Evolutionary conservation across 2,888 invertebrate species (phyloP).

Genomic region (Trachelus tabidus): DNA sequence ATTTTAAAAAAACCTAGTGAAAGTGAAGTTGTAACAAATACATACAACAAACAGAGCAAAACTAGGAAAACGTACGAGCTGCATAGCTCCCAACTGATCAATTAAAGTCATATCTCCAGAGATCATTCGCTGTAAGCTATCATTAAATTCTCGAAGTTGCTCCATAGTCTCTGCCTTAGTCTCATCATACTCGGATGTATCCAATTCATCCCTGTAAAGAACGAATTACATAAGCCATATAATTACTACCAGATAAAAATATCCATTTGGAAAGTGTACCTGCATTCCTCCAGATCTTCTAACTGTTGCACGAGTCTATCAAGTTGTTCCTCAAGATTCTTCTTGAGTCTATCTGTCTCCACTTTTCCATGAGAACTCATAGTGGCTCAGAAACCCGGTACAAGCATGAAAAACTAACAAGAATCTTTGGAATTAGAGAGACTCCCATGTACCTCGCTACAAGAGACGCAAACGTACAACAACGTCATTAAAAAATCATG

Average conservation of each 20-base stretch:
- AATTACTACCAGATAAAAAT: background rate
- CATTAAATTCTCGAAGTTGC: conserved; percentile 77
- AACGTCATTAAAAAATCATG: too few relatives aligned
- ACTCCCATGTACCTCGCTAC: too few relatives aligned
- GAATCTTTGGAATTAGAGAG: too few relatives aligned
- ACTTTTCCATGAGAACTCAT: conserved; percentile 70
- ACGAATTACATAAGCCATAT: background rate
- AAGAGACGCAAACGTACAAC: too few relatives aligned
- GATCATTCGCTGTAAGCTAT: conserved; percentile 72
- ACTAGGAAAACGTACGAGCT: conserved; percentile 67
- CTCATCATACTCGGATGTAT: conserved; percentile 75
- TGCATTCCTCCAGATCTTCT: conserved; percentile 77
- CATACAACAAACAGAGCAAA: background rate
- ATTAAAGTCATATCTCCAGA: conserved; percentile 77
- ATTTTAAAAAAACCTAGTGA: conserved; percentile 12
- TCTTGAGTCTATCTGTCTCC: conserved; percentile 73
- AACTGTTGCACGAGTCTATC: conserved; percentile 77
- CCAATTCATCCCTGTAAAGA: conserved; percentile 71
- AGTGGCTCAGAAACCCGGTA: conserved; percentile 17
- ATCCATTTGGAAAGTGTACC: conserved; percentile 63
- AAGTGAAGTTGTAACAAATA: conserved; percentile 1
- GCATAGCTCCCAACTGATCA: conserved; percentile 74
- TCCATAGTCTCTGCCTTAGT: conserved; percentile 77
- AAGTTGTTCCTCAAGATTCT: conserved; percentile 76
- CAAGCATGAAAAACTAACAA: background rate